phyloP scores from a whole-genome alignment of 2,797 vertebrate genomes.

The Microcaecilia unicolor region DNA sequence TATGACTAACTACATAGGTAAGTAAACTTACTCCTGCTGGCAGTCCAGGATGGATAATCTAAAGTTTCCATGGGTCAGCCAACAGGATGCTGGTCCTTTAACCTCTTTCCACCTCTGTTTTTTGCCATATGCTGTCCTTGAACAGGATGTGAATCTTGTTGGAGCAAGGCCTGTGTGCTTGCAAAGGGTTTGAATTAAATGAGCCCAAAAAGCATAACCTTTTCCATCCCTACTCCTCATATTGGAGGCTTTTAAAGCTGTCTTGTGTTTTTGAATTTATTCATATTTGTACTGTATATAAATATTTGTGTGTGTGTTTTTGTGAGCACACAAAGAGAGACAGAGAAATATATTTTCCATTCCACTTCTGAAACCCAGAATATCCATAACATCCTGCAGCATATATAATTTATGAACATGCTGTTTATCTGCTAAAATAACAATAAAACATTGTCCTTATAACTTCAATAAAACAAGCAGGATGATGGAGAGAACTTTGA shows the following conservation, averaged over 20 bases:
- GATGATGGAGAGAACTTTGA: not conserved
- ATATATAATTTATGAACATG: not conserved
- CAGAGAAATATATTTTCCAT: not conserved
- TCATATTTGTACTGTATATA: too few relatives aligned
- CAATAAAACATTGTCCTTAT: not conserved
- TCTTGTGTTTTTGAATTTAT: too few relatives aligned
- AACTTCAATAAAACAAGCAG: too few relatives aligned
- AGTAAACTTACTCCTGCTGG: conserved; percentile 9
- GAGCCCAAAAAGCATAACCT: not conserved
- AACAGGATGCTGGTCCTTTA: conserved; percentile 8
- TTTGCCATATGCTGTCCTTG: conserved; percentile 1
- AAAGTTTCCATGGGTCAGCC: conserved; percentile 8
- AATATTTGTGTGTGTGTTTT: too few relatives aligned
- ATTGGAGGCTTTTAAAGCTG: too few relatives aligned
- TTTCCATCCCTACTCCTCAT: not conserved
- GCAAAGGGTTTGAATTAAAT: conserved; percentile 1
- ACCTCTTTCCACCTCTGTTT: conserved; percentile 9
- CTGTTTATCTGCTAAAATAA: not conserved
- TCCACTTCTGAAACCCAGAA: not conserved
- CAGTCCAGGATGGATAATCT: conserved; percentile 3
- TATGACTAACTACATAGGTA: not conserved
- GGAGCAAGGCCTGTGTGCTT: not conserved
- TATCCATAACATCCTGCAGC: not conserved
- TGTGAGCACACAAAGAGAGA: too few relatives aligned
- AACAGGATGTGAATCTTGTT: conserved; percentile 18